phyloP scores from a whole-genome alignment of 2,888 invertebrate species.

The Heteromyza rotundicornis region DNA sequence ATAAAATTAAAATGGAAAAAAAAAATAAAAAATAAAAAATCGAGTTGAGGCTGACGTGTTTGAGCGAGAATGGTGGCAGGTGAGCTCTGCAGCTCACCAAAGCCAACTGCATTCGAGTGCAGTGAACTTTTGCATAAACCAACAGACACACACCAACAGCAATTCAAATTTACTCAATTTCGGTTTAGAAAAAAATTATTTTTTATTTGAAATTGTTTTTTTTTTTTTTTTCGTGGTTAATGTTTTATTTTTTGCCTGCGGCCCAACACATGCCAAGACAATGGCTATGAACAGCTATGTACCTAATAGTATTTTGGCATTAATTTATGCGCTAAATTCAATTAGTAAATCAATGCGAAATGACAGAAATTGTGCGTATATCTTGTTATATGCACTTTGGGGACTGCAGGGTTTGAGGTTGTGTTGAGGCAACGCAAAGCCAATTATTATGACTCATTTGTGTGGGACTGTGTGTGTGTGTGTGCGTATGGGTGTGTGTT shows the following conservation, averaged over 20 bases:
- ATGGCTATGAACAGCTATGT: too few relatives aligned
- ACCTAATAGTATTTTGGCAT: too few relatives aligned
- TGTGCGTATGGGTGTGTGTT: slow-evolving; percentile 9
- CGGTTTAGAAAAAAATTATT: too few relatives aligned
- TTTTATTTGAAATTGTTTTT: too few relatives aligned
- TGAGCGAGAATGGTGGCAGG: not conserved
- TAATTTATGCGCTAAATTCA: not conserved
- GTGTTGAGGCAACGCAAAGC: not conserved
- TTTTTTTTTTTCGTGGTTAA: too few relatives aligned
- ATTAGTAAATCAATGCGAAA: not conserved
- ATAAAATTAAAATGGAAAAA: too few relatives aligned
- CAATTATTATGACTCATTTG: not conserved
- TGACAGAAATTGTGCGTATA: slow-evolving; percentile 13
- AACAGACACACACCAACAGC: too few relatives aligned
- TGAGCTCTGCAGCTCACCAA: not conserved
- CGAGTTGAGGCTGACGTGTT: not conserved
- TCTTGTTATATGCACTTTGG: too few relatives aligned
- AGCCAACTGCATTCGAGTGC: slow-evolving; percentile 29
- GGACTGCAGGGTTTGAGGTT: too few relatives aligned
- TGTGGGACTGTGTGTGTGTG: not conserved
- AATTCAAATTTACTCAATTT: too few relatives aligned
- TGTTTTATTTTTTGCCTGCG: too few relatives aligned
- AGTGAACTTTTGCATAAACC: slow-evolving; percentile 32
- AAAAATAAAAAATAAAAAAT: slow-evolving; percentile 4
- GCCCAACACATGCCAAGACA: too few relatives aligned